Base-by-base conservation (phyloP, 2,797 vertebrate species). In the Darevskia nairensis region DNA sequence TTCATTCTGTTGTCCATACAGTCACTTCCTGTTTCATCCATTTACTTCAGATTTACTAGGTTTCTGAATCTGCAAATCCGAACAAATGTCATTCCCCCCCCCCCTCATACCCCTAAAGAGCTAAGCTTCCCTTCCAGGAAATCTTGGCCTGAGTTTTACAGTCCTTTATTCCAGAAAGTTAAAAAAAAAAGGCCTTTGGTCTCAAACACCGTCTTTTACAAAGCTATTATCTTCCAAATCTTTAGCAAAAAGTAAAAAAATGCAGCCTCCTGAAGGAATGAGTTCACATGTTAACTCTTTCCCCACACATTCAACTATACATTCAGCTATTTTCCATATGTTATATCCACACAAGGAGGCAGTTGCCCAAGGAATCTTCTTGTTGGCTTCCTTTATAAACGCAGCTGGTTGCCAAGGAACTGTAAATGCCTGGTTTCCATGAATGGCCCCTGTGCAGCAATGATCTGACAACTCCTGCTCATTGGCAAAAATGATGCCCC, bases 381-480 rank as follows among this genome's bases (percentile, higher is more conserved):
- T 50, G 61, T 80, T 74, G 29, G 72, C 61, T 80, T 72, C 78
- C 69, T 50, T 27, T 84, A 72, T 13, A 82, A 44, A 69, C 4
- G 23, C 50, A 50, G n/a, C 92, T 82, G 68, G 82, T 59, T 82
- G 85, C 50, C 72, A 89, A 8, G 0, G 15, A 81, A 1, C 15
- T 0, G 21, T 21, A 81, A 88, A 68, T 44, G 83, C 2, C 27
- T 29, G 84, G 41, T 78, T 86, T 86, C 68, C 39, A 46, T 7
- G 44, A 72, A 89, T 66, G 87, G 72, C 82, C 78, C 75, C 0
- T 44, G 0, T 0, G 23, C 0, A 0, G 27, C 0, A 0, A 13
- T 39, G 80, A 7, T 87, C 85, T 61, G 21, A 32, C 29, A 82
- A 66, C 35, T 41, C 23, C 39, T 7, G 39, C 6, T 17, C 25